Evolutionary conservation across 2,113 vertebrate species (phyloP).

Genomic region (Dipodomys merriami): DNA sequence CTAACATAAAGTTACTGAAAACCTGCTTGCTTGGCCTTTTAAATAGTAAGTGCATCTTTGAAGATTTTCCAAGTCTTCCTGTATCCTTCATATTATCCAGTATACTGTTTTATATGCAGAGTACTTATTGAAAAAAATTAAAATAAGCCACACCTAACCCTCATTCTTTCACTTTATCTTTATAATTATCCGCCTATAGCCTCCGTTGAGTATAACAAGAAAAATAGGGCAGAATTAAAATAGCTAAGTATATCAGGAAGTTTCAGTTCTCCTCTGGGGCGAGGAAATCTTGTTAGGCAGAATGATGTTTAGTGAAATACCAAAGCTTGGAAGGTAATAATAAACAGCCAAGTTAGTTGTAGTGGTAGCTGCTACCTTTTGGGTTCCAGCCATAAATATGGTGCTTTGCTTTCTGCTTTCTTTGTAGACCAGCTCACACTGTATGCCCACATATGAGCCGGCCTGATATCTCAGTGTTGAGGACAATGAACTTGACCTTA

Average conservation of each 20-base stretch:
- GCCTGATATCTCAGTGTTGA: neutral
- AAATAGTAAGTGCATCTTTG: neutral
- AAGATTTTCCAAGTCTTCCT: neutral
- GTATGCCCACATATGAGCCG: neutral
- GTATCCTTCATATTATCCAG: neutral
- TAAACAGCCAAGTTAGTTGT: neutral
- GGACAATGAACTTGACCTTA: neutral
- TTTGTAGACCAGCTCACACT: neutral
- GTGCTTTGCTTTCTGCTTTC: neutral
- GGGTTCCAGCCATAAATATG: accelerated
- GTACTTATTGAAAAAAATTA: neutral
- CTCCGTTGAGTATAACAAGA: neutral
- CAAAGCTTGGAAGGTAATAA: neutral
- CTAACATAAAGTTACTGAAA: neutral
- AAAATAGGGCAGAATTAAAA: neutral
- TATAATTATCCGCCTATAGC: neutral
- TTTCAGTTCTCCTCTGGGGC: neutral
- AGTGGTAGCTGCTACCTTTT: neutral
- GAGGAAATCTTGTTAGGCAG: neutral
- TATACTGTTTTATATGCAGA: neutral
- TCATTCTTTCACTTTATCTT: constrained; percentile 25
- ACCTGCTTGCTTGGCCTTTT: neutral
- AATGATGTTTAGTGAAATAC: neutral
- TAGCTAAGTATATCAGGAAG: neutral
- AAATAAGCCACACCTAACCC: constrained; percentile 24